These are phyloP conservation scores for Muntiacus muntjak DNA, from an alignment of 2,113 vertebrate species.

Conservation along the genomic window DNA sequence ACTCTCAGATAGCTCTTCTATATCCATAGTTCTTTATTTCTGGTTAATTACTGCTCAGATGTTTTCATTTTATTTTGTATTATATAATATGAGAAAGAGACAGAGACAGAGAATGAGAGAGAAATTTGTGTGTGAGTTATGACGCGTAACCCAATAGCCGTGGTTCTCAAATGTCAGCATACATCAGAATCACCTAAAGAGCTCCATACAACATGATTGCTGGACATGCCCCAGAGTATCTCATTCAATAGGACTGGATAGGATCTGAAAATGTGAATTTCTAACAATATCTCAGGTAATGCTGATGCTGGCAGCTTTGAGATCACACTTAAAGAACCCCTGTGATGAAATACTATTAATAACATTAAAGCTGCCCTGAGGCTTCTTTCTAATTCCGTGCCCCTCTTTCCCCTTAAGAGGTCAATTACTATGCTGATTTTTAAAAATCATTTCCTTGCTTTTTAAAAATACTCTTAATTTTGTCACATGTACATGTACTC, in stretches of 20 bases:
- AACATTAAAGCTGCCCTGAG: neutral
- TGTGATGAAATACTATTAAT: neutral
- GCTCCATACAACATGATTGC: neutral
- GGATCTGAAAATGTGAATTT: neutral
- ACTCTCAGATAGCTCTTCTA: neutral
- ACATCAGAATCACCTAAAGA: neutral
- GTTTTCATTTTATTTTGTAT: neutral
- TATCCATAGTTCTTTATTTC: neutral
- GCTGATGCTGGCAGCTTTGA: neutral
- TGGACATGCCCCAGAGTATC: neutral
- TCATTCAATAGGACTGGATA: neutral
- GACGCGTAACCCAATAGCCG: neutral
- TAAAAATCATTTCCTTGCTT: neutral
- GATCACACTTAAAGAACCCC: neutral
- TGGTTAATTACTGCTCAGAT: neutral
- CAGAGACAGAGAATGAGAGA: neutral
- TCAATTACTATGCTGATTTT: neutral
- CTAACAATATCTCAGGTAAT: neutral
- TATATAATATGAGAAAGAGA: neutral
- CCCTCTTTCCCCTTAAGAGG: neutral
- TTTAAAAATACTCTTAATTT: neutral
- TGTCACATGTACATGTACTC: neutral
- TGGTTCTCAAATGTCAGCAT: neutral
- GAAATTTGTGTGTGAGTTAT: neutral
- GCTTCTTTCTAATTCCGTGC: neutral